A percentile compares a stretch with the other conserved stretches of the same genome.
Conservation (phyloP, 2,888 invertebrate genomes). For the Dicycla oo region DNA sequence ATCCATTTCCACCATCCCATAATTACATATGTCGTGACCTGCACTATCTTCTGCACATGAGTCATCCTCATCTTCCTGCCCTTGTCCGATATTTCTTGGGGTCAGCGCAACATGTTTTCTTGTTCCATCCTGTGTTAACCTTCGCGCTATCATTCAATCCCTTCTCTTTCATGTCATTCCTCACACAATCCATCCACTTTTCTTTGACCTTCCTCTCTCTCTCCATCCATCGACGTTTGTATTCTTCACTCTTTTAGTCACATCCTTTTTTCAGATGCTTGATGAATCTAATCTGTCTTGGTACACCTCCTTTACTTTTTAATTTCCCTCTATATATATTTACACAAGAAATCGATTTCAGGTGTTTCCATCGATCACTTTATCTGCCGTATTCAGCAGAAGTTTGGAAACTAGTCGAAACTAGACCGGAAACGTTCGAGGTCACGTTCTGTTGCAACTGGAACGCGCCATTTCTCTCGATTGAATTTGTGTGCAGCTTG, state of each 20-base stretch:
- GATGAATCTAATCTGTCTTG: neutral
- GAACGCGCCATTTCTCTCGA: constrained; percentile 25
- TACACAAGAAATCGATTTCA: constrained; percentile 23
- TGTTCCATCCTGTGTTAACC: too few relatives aligned
- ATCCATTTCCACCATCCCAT: neutral
- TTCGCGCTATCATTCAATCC: neutral
- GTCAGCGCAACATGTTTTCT: neutral
- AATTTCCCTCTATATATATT: neutral
- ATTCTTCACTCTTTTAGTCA: neutral
- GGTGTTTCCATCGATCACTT: constrained; percentile 37
- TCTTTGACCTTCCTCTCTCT: neutral
- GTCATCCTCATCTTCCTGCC: neutral
- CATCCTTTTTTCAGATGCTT: neutral
- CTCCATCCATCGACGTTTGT: neutral
- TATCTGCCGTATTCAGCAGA: constrained; percentile 22
- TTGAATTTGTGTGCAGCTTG: constrained; percentile 16
- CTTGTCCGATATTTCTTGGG: neutral
- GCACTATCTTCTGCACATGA: neutral
- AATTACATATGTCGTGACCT: too few relatives aligned
- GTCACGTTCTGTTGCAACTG: constrained; percentile 26
- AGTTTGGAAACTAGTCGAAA: constrained; percentile 55
- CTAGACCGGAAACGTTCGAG: constrained; percentile 45
- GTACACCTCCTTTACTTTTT: neutral
- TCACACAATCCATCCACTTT: neutral
- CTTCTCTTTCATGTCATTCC: neutral